Evolutionary conservation across 2,797 vertebrate species (phyloP), one percentile per base, ranked within the genome.

Genomic region (Sternotherus odoratus): DNA sequence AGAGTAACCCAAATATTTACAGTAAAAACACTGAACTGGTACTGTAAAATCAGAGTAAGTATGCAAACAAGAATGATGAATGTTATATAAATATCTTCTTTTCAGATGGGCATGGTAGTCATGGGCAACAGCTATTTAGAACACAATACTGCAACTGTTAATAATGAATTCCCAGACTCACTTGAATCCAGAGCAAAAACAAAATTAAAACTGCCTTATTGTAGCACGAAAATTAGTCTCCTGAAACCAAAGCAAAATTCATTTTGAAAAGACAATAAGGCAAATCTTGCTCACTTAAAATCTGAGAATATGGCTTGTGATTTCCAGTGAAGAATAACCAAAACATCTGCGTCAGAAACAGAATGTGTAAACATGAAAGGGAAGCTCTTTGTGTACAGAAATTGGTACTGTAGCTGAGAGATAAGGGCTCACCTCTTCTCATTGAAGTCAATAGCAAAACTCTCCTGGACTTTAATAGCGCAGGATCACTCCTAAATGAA

Each of bases 41-140:
- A 50, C 10, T 79, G 10, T 91, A 51, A 94, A 91, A 56, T 53
- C 15, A 90, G 53, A 83, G 43, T 48, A 91, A 88, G 81, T 69
- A 86, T 53, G 50, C 30, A 79, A 26, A n/a, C 33, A 56, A 23
- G 43, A 17, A 46, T 51, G 50, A 46, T 53, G 43, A 78, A 54
- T 49, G 30, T 49, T 57, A 77, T 39, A 69, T 51, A 82, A 86
- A 49, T 46, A 69, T 51, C 13, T 66, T 21, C 19, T 33, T 33
- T 46, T 46, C 49, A 48, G 48, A 28, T 10, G 2, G 17, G 5
- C 79, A 21, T 33, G 69, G 79, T 79, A 85, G 53, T 39, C 15
- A 69, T 78, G 16, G 77, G 48, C 2, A 48, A 46, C 26, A 33
- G 5, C 23, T 80, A 16, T 30, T 39, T 26, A 79, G 36, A 66